Evolutionary conservation across 2,113 vertebrate genomes (phyloP).

Genomic region (Poecile atricapillus): DNA sequence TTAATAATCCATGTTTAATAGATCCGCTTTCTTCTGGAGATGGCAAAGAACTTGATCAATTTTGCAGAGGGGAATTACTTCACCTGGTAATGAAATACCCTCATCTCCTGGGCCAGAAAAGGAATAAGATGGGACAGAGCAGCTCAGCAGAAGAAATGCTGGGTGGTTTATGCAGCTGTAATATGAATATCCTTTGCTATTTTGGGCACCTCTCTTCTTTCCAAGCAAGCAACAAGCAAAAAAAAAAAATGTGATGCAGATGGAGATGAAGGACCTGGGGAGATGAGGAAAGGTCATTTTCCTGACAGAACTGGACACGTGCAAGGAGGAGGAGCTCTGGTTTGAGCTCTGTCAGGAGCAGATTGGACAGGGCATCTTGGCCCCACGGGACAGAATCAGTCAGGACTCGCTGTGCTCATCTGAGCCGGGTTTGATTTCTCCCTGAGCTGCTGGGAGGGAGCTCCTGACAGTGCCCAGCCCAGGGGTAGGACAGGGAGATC

Average conservation of each 20-base stretch:
- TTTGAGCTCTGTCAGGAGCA: background rate
- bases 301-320: background rate
- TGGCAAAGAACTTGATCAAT: background rate
- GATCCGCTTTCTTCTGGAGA: background rate
- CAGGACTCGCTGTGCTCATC: background rate
- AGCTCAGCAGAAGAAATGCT: background rate
- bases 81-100: background rate
- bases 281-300: background rate
- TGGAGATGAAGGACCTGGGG: background rate
- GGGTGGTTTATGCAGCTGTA: background rate
- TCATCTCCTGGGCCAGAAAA: background rate
- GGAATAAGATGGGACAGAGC: background rate
- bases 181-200: background rate
- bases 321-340: background rate
- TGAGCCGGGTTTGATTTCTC: background rate
- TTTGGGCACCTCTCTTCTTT: background rate
- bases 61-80: background rate
- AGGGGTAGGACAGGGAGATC: background rate
- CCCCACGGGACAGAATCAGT: background rate
- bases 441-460: background rate
- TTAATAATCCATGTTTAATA: conserved; percentile 35
- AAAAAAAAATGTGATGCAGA: background rate
- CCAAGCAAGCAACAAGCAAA: background rate
- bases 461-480: background rate
- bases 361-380: background rate